Percentiles rank a stretch among this genome's conserved stretches.
These are phyloP conservation scores for Phaethornis superciliosus DNA, from an alignment of 2,113 vertebrate genomes.

Conservation along the genomic window DNA sequence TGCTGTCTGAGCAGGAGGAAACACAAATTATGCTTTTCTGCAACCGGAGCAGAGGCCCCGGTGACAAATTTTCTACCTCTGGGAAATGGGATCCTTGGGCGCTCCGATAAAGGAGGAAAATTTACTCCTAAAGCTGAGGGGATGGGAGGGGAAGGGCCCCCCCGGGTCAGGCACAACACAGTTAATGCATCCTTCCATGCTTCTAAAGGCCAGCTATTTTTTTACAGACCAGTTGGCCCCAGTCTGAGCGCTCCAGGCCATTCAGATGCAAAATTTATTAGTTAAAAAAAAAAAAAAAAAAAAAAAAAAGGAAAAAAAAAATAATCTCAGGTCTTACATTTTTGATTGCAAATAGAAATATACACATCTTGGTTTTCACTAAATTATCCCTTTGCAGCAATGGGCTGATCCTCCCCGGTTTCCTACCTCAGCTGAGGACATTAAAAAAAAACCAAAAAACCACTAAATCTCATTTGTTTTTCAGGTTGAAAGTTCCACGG, in stretches of 20 bases:
- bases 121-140: neutral
- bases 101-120: neutral
- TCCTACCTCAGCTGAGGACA: neutral
- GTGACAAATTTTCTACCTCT: neutral
- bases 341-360: neutral
- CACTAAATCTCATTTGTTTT: neutral
- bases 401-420: neutral
- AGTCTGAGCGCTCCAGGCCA: neutral
- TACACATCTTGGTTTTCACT: neutral
- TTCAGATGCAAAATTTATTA: neutral
- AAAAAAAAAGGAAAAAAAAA: too few species aligned
- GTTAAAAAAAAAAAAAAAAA: neutral
- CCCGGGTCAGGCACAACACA: neutral
- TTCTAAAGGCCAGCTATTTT: neutral
- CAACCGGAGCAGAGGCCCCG: neutral
- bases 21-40: neutral
- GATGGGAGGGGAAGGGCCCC: too few species aligned
- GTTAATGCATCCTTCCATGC: neutral
- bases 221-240: neutral
- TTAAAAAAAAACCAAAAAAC: neutral
- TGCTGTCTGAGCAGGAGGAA: neutral
- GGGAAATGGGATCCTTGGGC: neutral
- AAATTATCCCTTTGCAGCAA: neutral
- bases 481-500: neutral
- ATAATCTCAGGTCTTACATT: neutral